Conservation (phyloP, 2,888 invertebrate species). For the Nomada hirtipes region DNA sequence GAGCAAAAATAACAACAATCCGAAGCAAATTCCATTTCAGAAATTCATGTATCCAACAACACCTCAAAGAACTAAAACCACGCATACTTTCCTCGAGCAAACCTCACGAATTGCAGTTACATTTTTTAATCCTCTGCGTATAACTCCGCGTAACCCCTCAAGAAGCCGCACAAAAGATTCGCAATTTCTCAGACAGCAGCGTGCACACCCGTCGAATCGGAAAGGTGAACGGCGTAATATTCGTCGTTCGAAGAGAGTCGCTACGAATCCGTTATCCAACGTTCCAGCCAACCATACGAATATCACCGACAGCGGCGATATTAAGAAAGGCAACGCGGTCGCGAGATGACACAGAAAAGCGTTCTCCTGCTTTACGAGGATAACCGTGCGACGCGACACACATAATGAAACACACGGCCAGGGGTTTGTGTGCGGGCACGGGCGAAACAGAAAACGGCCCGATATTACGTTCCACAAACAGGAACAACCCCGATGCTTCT, state of each 20-base stretch:
- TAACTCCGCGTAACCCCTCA: too few relatives aligned
- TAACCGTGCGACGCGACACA: conserved; percentile 32
- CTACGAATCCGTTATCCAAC: neutral
- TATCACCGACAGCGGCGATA: conserved; percentile 1
- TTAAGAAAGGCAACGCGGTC: conserved; percentile 27
- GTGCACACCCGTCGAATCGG: neutral
- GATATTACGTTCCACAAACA: conserved; percentile 54
- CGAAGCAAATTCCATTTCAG: too few relatives aligned
- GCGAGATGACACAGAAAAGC: conserved; percentile 36
- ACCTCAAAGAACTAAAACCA: too few relatives aligned
- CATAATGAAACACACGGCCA: conserved; percentile 31
- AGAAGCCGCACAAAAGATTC: neutral
- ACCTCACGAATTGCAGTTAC: too few relatives aligned
- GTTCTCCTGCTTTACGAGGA: conserved; percentile 23
- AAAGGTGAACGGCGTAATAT: conserved; percentile 5
- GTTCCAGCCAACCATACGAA: neutral
- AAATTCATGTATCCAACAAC: too few relatives aligned
- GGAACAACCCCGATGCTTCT: conserved; percentile 25
- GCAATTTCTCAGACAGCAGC: neutral
- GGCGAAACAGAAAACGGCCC: conserved; percentile 31
- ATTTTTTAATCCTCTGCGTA: too few relatives aligned
- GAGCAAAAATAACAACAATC: too few relatives aligned
- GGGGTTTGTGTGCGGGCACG: neutral
- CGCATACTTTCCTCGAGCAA: too few relatives aligned
- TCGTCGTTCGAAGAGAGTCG: neutral